Percentiles rank a stretch among this genome's conserved stretches.
Conservation (phyloP, 1,140 invertebrate species). For the Hypsibius dujardini region DNA sequence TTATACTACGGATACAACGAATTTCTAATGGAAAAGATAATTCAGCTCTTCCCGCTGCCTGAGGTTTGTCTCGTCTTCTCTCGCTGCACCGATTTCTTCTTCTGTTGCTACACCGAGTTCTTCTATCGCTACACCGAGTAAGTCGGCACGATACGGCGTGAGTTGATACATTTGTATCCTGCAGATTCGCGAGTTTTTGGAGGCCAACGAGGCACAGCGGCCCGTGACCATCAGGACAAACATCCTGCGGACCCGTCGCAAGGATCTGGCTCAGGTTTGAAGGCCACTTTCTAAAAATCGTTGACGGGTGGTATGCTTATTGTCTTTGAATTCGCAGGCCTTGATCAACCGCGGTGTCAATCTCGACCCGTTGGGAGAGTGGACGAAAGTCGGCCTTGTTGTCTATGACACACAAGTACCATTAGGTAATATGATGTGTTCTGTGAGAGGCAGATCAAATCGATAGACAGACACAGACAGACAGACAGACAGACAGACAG, state of each 20-base stretch:
- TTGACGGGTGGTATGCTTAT: neutral
- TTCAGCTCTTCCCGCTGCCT: constrained; percentile 72
- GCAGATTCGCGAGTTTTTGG: constrained; percentile 72
- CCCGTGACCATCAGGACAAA: constrained; percentile 91
- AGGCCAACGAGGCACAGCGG: constrained; percentile 84
- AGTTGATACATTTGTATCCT: too few species aligned
- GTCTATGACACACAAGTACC: constrained; percentile 89
- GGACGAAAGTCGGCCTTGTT: constrained; percentile 94
- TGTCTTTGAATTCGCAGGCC: constrained; percentile 36
- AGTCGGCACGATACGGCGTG: too few species aligned
- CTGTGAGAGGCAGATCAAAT: neutral
- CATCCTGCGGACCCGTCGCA: constrained; percentile 74
- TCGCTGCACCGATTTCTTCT: too few species aligned
- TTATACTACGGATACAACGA: constrained; percentile 90
- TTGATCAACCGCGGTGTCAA: constrained; percentile 91
- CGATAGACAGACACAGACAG: too few species aligned
- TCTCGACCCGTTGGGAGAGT: constrained; percentile 90
- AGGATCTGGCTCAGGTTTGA: constrained; percentile 66
- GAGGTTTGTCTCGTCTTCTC: constrained; percentile 44
- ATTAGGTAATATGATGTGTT: constrained; percentile 46
- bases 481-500: too few species aligned
- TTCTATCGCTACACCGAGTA: too few species aligned
- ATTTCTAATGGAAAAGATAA: constrained; percentile 80
- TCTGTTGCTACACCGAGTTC: too few species aligned
- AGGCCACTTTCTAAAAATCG: neutral